Evolutionary conservation across 2,888 invertebrate species (phyloP).

Genomic region (Monochamus alternatus): DNA sequence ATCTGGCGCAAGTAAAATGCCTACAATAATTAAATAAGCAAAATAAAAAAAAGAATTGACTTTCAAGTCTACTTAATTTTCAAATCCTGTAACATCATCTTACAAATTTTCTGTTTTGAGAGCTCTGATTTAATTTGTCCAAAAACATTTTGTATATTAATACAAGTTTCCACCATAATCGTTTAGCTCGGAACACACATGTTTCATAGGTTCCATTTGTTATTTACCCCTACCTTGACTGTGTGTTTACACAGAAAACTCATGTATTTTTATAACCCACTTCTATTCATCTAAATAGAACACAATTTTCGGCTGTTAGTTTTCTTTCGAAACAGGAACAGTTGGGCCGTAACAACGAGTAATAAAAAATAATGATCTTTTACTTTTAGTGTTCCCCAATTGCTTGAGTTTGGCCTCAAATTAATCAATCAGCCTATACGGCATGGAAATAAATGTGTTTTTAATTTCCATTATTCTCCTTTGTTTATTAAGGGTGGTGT

Average conservation of each 20-base stretch:
- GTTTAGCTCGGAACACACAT: too few relatives aligned
- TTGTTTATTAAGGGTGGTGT: constrained; percentile 5
- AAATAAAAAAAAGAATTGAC: too few relatives aligned
- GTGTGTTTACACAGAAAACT: not conserved
- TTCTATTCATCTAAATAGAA: not conserved
- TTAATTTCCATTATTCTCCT: constrained; percentile 8
- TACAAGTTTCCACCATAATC: too few relatives aligned
- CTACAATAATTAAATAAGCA: too few relatives aligned
- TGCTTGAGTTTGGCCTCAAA: not conserved
- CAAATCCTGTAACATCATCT: too few relatives aligned
- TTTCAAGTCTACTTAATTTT: too few relatives aligned
- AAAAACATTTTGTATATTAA: too few relatives aligned
- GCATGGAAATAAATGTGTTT: not conserved
- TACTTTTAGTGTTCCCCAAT: constrained; percentile 14
- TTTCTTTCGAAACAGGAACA: constrained; percentile 19
- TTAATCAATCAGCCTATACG: not conserved
- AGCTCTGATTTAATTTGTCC: too few relatives aligned
- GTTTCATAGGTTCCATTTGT: too few relatives aligned
- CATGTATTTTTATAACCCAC: constrained; percentile 14
- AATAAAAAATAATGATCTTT: constrained; percentile 4
- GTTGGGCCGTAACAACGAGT: constrained; percentile 4
- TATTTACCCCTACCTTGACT: too few relatives aligned
- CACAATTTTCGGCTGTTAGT: constrained; percentile 15
- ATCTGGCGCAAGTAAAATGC: too few relatives aligned
- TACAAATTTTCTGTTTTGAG: too few relatives aligned